Percentiles rank a stretch among this genome's conserved stretches.
phyloP scores from a whole-genome alignment of 2,888 invertebrate genomes.

The Chelonus formosanus region DNA sequence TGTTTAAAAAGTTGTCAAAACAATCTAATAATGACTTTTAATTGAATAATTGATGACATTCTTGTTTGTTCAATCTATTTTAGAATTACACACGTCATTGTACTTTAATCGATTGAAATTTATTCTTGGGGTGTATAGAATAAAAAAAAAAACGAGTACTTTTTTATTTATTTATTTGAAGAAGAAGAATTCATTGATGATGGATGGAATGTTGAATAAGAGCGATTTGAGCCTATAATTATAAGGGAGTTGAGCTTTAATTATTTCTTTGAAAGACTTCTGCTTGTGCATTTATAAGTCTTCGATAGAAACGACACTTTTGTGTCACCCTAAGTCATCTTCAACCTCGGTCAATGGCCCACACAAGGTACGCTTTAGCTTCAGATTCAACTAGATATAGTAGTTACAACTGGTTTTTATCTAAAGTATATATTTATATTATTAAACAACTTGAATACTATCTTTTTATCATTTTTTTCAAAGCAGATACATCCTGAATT shows the following conservation, averaged over 20 bases:
- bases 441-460: neutral
- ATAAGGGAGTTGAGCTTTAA: slow-evolving; percentile 42
- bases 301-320: slow-evolving; percentile 47
- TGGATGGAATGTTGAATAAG: too few relatives aligned
- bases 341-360: slow-evolving; percentile 47
- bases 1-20: neutral
- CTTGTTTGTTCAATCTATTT: slow-evolving; percentile 4
- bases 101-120: slow-evolving; percentile 5
- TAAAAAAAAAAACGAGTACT: neutral
- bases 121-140: too few relatives aligned
- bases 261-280: slow-evolving; percentile 59
- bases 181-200: too few relatives aligned
- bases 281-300: slow-evolving; percentile 56
- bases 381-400: neutral
- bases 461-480: neutral
- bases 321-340: slow-evolving; percentile 32
- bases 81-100: neutral
- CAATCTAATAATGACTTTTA: neutral
- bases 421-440: neutral
- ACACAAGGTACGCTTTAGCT: slow-evolving; percentile 12
- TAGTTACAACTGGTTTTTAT: neutral
- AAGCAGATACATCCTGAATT: too few relatives aligned
- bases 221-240: too few relatives aligned
- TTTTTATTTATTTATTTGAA: neutral
- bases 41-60: slow-evolving; percentile 1